These are phyloP conservation scores for Drepanosiphum platanoidis DNA, from an alignment of 2,888 invertebrate species.

Conservation along the genomic window DNA sequence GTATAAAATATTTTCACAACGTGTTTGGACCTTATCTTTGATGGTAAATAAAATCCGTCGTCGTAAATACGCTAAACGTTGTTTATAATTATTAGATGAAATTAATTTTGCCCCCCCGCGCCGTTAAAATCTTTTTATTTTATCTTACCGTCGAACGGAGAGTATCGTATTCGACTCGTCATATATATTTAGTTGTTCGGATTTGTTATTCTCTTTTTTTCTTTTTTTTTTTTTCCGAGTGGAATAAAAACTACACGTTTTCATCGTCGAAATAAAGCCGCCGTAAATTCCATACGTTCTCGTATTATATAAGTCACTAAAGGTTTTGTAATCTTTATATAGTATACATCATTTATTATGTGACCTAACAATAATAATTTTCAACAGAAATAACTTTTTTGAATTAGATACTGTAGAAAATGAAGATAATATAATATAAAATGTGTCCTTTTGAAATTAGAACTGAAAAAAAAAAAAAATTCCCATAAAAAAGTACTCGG, in stretches of 20 bases:
- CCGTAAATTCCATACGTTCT: not conserved
- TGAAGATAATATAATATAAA: slow-evolving; percentile 11
- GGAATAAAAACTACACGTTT: not conserved
- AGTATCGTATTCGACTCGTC: too few species aligned
- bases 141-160: not conserved
- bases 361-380: slow-evolving; percentile 33
- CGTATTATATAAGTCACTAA: slow-evolving; percentile 18
- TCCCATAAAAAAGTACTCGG: not conserved
- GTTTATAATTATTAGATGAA: not conserved
- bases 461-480: slow-evolving; percentile 1
- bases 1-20: too few species aligned
- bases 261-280: not conserved
- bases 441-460: slow-evolving; percentile 21
- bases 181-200: slow-evolving; percentile 39
- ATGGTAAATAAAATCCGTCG: too few species aligned
- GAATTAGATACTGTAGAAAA: slow-evolving; percentile 6
- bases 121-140: not conserved
- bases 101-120: too few species aligned
- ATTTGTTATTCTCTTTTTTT: slow-evolving; percentile 3
- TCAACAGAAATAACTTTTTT: not conserved
- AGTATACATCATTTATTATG: not conserved
- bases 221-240: not conserved
- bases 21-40: too few species aligned
- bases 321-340: slow-evolving; percentile 19
- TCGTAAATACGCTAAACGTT: not conserved